Conservation (phyloP, 1,140 invertebrate species). For the Acromyrmex heyeri region DNA sequence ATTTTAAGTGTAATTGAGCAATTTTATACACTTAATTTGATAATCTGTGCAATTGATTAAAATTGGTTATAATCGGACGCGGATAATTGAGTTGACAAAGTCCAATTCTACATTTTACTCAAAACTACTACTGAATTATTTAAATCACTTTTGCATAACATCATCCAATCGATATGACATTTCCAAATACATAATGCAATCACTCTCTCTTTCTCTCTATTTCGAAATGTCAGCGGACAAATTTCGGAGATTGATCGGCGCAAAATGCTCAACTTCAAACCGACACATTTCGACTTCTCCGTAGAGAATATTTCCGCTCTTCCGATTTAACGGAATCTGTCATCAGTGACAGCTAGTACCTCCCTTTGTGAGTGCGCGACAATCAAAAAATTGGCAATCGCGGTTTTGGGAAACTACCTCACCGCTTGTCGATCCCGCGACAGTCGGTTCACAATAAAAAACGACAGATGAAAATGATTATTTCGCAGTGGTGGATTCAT, state of each 20-base stretch:
- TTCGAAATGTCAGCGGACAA: slow-evolving; percentile 25
- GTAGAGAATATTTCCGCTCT: slow-evolving; percentile 52
- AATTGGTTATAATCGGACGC: slow-evolving; percentile 12
- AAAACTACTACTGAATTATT: slow-evolving; percentile 13
- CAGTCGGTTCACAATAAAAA: slow-evolving; percentile 56
- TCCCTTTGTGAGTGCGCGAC: slow-evolving; percentile 51
- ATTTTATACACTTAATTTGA: slow-evolving; percentile 10
- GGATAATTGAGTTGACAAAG: not conserved
- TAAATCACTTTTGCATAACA: slow-evolving; percentile 27
- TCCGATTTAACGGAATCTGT: slow-evolving; percentile 55
- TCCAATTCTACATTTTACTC: not conserved
- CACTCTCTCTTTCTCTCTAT: slow-evolving; percentile 6
- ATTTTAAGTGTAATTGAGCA: not conserved
- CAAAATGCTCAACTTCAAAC: slow-evolving; percentile 37
- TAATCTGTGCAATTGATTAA: slow-evolving; percentile 20
- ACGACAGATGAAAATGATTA: slow-evolving; percentile 57
- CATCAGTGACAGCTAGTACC: slow-evolving; percentile 55
- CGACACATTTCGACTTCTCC: slow-evolving; percentile 53
- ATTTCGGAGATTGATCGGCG: slow-evolving; percentile 48
- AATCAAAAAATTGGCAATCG: slow-evolving; percentile 64
- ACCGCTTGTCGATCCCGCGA: slow-evolving; percentile 49
- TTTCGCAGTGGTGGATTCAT: slow-evolving; percentile 48
- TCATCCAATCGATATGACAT: slow-evolving; percentile 3
- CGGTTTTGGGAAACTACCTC: slow-evolving; percentile 24
- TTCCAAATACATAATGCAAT: slow-evolving; percentile 20